These are phyloP conservation scores for Sprattus sprattus DNA, from an alignment of 2,113 vertebrate species.

Conservation along the genomic window DNA sequence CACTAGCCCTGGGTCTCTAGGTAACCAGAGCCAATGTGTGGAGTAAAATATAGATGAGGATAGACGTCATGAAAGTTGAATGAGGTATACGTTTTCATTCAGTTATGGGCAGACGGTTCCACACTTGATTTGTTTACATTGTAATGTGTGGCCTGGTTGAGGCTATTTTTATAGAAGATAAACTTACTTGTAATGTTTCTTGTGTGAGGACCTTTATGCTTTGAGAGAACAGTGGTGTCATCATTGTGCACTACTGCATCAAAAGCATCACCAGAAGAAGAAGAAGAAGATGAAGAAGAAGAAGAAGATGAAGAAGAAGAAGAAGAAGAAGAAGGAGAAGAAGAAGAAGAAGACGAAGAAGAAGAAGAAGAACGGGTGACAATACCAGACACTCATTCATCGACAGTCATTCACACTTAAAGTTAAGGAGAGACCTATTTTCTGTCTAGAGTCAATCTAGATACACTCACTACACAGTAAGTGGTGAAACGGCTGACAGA, in stretches of 20 bases:
- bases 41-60: conserved; percentile 54
- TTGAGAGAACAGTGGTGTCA: background rate
- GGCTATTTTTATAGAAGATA: background rate
- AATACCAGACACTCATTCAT: background rate
- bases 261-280: too few relatives aligned
- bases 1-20: conserved; percentile 46
- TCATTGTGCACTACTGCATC: too few relatives aligned
- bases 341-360: too few relatives aligned
- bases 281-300: too few relatives aligned
- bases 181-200: background rate
- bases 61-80: conserved; percentile 63
- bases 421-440: background rate
- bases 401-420: background rate
- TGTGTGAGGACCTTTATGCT: background rate
- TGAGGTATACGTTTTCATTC: conserved; percentile 57
- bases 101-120: background rate
- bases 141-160: background rate
- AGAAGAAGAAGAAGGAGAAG: too few relatives aligned
- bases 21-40: conserved; percentile 52
- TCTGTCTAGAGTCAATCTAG: background rate
- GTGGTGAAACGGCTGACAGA: background rate
- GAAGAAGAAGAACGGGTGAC: too few relatives aligned
- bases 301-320: too few relatives aligned
- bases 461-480: background rate
- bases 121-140: background rate